Percentiles rank a stretch among this genome's conserved stretches.
phyloP scores from a whole-genome alignment of 2,797 vertebrate species.

The Halcyon chelicuti region DNA sequence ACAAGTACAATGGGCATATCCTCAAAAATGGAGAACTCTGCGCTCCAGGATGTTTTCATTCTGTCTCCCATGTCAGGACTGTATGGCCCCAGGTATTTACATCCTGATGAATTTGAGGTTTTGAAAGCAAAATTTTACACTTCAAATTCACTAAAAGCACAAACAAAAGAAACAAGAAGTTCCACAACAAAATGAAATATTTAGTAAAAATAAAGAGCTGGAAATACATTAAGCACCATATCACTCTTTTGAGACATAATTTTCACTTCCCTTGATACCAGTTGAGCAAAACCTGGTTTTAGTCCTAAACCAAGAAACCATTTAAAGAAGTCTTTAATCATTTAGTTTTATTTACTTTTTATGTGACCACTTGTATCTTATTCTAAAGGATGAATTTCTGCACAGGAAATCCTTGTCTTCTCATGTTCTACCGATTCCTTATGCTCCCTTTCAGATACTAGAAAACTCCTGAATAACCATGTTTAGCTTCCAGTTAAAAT shows the following conservation, averaged over 20 bases:
- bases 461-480: not conserved
- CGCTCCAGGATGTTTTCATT: conserved; percentile 90
- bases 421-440: not conserved
- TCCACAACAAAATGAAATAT: not conserved
- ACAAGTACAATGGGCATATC: conserved; percentile 86
- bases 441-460: not conserved
- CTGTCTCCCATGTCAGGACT: conserved; percentile 89
- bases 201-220: not conserved
- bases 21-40: conserved; percentile 86
- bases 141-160: not conserved
- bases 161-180: not conserved
- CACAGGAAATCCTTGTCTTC: not conserved
- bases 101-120: not conserved
- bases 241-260: not conserved
- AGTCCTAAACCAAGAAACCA: not conserved
- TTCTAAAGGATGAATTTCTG: not conserved
- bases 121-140: not conserved
- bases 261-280: not conserved
- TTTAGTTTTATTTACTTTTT: not conserved
- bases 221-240: not conserved
- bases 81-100: conserved; percentile 86
- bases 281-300: not conserved
- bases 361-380: not conserved
- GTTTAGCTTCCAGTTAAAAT: not conserved
- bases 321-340: not conserved